Base-by-base conservation (phyloP, 2,888 invertebrate genomes). In the Eristalinus sepulchralis region DNA sequence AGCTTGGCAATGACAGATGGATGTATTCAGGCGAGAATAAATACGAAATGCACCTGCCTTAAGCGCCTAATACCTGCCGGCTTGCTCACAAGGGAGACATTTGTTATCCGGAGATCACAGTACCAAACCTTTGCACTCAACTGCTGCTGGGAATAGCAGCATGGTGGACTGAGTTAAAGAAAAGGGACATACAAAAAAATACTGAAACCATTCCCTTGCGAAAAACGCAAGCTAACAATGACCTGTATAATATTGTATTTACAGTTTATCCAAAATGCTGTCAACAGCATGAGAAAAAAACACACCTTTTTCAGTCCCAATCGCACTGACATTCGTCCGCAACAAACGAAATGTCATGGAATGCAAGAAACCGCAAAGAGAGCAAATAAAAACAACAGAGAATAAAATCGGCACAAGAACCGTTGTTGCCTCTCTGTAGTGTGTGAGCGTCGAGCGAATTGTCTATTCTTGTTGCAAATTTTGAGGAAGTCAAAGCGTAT, bases 351-450 rank as follows among this genome's bases (percentile, higher is more conserved):
- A 84, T 76, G 84, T 84, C 84, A 84, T 47, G 68, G 75, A 67
- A n/a, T 27, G 13, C 9, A 2, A 20, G 75, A 70, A 66, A n/a
- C 24, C 75, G 20, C 55, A 80, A 60, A 59, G 31, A 60, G 57
- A 71, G 60, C 70, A 36, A 57, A 10, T n/a, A 39, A 34, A 60
- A 55, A 36, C 66, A 36, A 83, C 53, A 55, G 13, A 75, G 24
- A 31, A 66, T 63, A 57, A 39, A 70, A 36, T 64, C 31, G 63
- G 53, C 66, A 79, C 24, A 66, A 75, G 76, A 57, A 59, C 75
- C 73, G 83, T 75, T 79, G 79, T 47, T 73, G 60, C 57, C 79
- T 79, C 62, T 83, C 83, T 67, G 66, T 39, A 34, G 63, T 79
- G 34, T 83, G 57, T 73, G 63, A 36, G 39, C 64, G 76, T 59